Conservation (phyloP, 1,140 invertebrate genomes). For the Drosophila ambigua region DNA sequence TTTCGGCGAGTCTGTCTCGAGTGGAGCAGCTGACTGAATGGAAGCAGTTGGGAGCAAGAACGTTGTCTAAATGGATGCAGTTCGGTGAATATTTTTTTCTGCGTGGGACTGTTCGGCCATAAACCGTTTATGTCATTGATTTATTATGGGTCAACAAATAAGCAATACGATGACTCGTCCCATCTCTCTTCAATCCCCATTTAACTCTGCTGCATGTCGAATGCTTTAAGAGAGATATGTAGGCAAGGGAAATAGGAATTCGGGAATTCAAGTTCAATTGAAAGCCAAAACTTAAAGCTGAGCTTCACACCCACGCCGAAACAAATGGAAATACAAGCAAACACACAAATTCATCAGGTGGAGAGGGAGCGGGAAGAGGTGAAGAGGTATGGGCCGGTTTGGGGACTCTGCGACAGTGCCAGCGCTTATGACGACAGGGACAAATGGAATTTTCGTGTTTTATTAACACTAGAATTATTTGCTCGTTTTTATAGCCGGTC, state of each 20-base stretch:
- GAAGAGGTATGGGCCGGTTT: background rate
- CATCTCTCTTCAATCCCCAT: background rate
- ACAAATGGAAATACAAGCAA: background rate
- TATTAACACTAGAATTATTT: conserved; percentile 51
- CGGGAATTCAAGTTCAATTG: conserved; percentile 30
- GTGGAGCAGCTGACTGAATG: too few relatives aligned
- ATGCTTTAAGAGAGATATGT: conserved; percentile 19
- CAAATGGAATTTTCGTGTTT: conserved; percentile 71
- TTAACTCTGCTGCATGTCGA: conserved; percentile 40
- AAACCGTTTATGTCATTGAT: conserved; percentile 69
- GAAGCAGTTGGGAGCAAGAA: too few relatives aligned
- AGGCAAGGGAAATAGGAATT: background rate
- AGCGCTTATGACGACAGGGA: conserved; percentile 66
- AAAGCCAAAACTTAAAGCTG: conserved; percentile 29
- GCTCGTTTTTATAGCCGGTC: background rate
- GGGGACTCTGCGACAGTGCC: conserved; percentile 6
- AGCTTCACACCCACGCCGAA: conserved; percentile 5
- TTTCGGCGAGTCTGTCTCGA: too few relatives aligned
- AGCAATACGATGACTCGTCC: conserved; percentile 30
- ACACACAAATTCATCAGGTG: background rate
- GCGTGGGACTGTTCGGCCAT: conserved; percentile 38
- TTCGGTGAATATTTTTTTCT: background rate
- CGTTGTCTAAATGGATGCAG: too few relatives aligned
- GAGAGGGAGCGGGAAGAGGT: background rate
- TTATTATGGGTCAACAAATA: conserved; percentile 70